phyloP scores from a whole-genome alignment of 35 echinoderm and acorn worm genomes.

The Stichopus chloronotus region DNA sequence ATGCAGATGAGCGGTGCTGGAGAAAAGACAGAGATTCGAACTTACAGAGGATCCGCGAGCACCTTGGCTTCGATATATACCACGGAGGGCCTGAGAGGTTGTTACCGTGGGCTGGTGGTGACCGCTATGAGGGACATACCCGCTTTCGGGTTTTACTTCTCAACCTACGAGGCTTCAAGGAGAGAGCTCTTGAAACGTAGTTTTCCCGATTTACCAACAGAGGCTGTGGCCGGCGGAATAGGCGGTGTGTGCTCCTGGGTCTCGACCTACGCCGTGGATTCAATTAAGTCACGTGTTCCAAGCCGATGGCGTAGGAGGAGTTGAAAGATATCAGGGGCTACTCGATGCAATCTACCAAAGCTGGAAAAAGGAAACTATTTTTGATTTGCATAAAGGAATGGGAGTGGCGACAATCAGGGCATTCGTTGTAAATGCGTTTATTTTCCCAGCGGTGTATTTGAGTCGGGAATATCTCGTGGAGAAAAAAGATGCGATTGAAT shows the following conservation, averaged over 20 bases:
- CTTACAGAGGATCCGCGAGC: constrained; percentile 71
- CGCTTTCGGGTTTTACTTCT: constrained; percentile 81
- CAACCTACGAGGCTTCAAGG: constrained; percentile 72
- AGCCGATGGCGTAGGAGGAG: constrained; percentile 76
- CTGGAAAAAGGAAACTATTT: background rate
- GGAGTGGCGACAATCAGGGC: background rate
- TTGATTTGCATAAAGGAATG: constrained; percentile 47
- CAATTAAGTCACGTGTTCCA: constrained; percentile 94
- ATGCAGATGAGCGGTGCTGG: constrained; percentile 83
- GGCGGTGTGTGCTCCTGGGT: too few species aligned
- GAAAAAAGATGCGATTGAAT: background rate
- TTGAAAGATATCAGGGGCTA: constrained; percentile 68
- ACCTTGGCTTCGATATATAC: constrained; percentile 72
- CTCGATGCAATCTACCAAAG: constrained; percentile 46
- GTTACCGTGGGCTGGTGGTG: constrained; percentile 71
- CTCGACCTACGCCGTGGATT: constrained; percentile 69
- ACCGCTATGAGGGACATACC: constrained; percentile 78
- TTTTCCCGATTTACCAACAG: constrained; percentile 46
- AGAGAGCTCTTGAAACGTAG: constrained; percentile 49
- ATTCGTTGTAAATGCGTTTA: constrained; percentile 23
- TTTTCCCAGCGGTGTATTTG: background rate
- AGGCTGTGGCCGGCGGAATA: constrained; percentile 80
- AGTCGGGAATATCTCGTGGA: constrained; percentile 6
- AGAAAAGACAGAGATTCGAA: constrained; percentile 45
- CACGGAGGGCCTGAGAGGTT: constrained; percentile 74